phyloP scores from a whole-genome alignment of 2,797 vertebrate genomes.

The Urocyon cinereoargenteus region DNA sequence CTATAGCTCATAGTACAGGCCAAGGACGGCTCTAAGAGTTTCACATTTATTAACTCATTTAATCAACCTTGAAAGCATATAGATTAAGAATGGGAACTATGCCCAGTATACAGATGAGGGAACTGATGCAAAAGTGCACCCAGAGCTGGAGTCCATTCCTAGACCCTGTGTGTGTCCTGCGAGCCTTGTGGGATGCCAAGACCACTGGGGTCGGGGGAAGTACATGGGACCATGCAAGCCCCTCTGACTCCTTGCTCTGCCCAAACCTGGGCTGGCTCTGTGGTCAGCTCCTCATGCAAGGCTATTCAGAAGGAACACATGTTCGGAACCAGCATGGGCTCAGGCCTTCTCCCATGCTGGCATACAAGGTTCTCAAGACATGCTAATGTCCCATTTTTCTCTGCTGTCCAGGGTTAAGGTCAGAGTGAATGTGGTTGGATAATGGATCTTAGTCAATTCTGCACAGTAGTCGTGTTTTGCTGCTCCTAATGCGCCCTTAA shows the following conservation, averaged over 20 bases:
- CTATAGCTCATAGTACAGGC: rapidly evolving
- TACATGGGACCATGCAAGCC: rapidly evolving
- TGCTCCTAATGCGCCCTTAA: slow-evolving; percentile 10
- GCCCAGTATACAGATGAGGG: background rate
- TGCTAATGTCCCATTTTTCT: background rate
- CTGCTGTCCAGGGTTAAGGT: background rate
- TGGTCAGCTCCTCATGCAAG: background rate
- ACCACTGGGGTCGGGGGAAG: no score
- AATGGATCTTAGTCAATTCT: slow-evolving; percentile 39
- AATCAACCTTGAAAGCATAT: background rate
- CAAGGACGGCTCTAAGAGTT: rapidly evolving
- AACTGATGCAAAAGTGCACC: background rate
- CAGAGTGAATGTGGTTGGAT: background rate
- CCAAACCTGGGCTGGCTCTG: rapidly evolving
- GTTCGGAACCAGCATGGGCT: no score
- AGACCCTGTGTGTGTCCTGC: rapidly evolving
- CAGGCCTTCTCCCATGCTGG: background rate
- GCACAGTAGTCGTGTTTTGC: background rate
- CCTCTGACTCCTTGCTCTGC: background rate
- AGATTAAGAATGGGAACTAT: background rate
- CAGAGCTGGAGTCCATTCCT: background rate
- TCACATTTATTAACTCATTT: background rate
- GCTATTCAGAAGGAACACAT: rapidly evolving
- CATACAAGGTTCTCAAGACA: background rate
- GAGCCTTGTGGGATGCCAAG: background rate